Conservation (phyloP, 2,797 vertebrate genomes). For the Erethizon dorsatum region DNA sequence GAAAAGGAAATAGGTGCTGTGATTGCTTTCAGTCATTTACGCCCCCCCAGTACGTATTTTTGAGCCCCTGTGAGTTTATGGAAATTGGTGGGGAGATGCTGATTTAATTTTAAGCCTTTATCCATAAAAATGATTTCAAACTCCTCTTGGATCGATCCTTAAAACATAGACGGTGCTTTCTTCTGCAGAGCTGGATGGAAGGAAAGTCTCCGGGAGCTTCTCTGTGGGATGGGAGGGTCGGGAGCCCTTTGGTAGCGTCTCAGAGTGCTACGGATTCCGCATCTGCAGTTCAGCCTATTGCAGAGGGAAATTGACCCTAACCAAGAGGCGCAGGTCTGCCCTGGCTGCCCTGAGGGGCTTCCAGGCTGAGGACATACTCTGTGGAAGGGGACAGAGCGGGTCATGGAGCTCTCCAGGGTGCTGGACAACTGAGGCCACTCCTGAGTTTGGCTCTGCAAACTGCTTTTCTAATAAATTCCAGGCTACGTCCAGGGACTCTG, state of each 20-base stretch:
- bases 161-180: neutral
- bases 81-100: neutral
- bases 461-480: neutral
- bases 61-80: neutral
- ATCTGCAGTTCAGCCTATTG: neutral
- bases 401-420: neutral
- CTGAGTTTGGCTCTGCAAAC: neutral
- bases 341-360: neutral
- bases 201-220: neutral
- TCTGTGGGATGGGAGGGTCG: rapidly evolving
- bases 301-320: neutral
- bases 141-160: neutral
- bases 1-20: neutral
- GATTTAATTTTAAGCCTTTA: neutral
- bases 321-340: no score
- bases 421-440: neutral
- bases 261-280: neutral
- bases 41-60: neutral
- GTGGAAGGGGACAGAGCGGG: neutral
- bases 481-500: neutral
- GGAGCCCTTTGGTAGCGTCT: neutral
- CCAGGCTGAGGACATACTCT: neutral
- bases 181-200: neutral
- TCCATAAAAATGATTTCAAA: neutral
- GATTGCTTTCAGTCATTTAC: neutral